A percentile compares a stretch with the other conserved stretches of the same genome.
Evolutionary conservation across 1,140 invertebrate species (phyloP).

Genomic region (Monochamus saltuarius): DNA sequence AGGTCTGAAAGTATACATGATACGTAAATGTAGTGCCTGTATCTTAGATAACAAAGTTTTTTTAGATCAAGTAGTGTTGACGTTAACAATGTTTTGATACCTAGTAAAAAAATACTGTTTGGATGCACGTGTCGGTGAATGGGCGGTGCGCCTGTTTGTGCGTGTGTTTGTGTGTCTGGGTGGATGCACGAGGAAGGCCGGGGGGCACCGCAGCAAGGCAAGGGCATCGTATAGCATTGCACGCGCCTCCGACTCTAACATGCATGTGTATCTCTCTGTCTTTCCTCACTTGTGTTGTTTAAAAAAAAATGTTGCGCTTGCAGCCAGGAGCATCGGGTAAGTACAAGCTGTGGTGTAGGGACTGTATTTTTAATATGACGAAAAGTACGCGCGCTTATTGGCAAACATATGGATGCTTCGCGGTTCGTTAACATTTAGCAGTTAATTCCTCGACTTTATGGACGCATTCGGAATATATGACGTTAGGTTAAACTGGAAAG

Average conservation of each 20-base stretch:
- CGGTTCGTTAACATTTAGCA: no score
- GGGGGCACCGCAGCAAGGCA: constrained; percentile 44
- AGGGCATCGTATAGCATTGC: constrained; percentile 45
- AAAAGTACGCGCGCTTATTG: no score
- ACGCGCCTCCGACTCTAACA: constrained; percentile 43
- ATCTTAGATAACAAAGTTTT: background rate
- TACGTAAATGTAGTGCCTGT: constrained; percentile 9
- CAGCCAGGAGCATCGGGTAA: constrained; percentile 42
- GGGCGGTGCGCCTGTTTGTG: constrained; percentile 1
- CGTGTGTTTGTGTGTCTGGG: constrained; percentile 1
- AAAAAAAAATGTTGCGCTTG: constrained; percentile 35
- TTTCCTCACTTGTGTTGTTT: constrained; percentile 38
- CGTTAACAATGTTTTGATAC: no score
- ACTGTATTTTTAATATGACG: constrained; percentile 11
- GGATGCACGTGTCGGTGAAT: constrained; percentile 1
- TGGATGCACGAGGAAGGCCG: constrained; percentile 27
- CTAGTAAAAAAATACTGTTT: constrained; percentile 10
- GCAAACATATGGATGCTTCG: no score
- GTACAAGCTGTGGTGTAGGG: constrained; percentile 42
- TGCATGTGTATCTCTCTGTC: constrained; percentile 31
- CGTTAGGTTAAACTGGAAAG: no score
- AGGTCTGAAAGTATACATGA: constrained; percentile 30
- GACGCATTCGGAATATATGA: no score
- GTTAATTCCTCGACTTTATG: no score
- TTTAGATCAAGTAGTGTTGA: no score